Percentiles rank a stretch among this genome's conserved stretches.
Conservation (phyloP, 2,888 invertebrate species). For the Tyria jacobaeae region DNA sequence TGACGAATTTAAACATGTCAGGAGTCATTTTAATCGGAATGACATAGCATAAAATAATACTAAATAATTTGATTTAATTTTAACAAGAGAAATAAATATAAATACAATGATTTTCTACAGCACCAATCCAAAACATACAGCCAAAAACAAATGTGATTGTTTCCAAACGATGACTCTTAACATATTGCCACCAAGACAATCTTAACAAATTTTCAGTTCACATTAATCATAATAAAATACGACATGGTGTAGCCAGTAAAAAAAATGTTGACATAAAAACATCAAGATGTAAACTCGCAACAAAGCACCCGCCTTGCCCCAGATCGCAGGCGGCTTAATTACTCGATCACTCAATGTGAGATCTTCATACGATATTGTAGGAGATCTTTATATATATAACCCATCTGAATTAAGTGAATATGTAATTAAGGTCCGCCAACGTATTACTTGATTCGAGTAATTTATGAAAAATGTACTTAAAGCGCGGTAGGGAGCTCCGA, state of each 20-base stretch:
- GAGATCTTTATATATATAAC: conserved; percentile 57
- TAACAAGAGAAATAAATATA: background rate
- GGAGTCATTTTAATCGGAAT: too few species aligned
- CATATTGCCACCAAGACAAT: background rate
- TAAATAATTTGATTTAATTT: too few species aligned
- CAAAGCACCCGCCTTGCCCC: conserved; percentile 62
- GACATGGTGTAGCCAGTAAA: conserved; percentile 4
- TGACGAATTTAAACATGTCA: too few species aligned
- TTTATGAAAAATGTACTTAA: conserved; percentile 39
- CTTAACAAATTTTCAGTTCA: background rate
- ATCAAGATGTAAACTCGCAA: conserved; percentile 44
- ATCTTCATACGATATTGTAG: conserved; percentile 65
- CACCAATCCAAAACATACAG: background rate
- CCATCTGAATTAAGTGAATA: conserved; percentile 59
- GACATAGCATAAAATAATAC: too few species aligned
- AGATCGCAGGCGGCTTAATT: conserved; percentile 62
- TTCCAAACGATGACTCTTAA: background rate
- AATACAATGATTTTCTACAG: too few species aligned
- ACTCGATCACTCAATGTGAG: conserved; percentile 68
- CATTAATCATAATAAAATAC: conserved; percentile 3
- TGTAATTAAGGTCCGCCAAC: conserved; percentile 53
- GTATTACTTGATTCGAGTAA: conserved; percentile 49
- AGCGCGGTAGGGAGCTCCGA: conserved; percentile 5
- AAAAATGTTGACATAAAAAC: conserved; percentile 59
- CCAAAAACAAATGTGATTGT: background rate